Evolutionary conservation across 2,113 vertebrate genomes (phyloP).

Genomic region (Corythornis cristatus): DNA sequence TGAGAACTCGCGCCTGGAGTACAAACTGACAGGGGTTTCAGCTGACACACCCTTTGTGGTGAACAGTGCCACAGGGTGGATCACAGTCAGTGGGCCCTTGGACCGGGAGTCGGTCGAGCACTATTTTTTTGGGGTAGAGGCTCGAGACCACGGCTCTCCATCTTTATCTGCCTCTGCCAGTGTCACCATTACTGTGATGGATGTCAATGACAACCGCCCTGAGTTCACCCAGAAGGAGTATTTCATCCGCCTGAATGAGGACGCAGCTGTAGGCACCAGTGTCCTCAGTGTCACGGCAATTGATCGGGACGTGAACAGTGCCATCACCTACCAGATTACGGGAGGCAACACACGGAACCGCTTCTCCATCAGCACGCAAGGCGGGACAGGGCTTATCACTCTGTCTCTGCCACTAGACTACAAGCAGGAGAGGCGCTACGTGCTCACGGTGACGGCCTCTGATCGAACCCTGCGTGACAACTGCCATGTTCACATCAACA

Average conservation of each 20-base stretch:
- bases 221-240: conserved; percentile 96
- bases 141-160: conserved; percentile 90
- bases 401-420: conserved; percentile 95
- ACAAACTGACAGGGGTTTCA: conserved; percentile 87
- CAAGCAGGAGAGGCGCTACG: conserved; percentile 96
- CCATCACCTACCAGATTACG: conserved; percentile 96
- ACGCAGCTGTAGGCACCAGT: conserved; percentile 91
- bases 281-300: conserved; percentile 91
- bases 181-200: conserved; percentile 94
- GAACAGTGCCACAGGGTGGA: conserved; percentile 95
- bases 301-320: conserved; percentile 95
- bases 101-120: conserved; percentile 95
- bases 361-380: conserved; percentile 94
- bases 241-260: conserved; percentile 93
- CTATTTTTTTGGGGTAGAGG: conserved; percentile 95
- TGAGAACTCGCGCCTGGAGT: conserved; percentile 93
- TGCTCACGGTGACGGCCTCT: conserved; percentile 92
- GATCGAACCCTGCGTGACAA: conserved; percentile 95
- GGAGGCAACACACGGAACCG: conserved; percentile 96
- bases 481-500: conserved; percentile 95
- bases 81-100: conserved; percentile 91
- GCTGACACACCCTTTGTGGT: conserved; percentile 91
- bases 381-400: conserved; percentile 89
- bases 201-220: conserved; percentile 96
- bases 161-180: conserved; percentile 93